These are phyloP conservation scores for Ptyas mucosa DNA, from an alignment of 2,113 vertebrate genomes.

Conservation along the genomic window DNA sequence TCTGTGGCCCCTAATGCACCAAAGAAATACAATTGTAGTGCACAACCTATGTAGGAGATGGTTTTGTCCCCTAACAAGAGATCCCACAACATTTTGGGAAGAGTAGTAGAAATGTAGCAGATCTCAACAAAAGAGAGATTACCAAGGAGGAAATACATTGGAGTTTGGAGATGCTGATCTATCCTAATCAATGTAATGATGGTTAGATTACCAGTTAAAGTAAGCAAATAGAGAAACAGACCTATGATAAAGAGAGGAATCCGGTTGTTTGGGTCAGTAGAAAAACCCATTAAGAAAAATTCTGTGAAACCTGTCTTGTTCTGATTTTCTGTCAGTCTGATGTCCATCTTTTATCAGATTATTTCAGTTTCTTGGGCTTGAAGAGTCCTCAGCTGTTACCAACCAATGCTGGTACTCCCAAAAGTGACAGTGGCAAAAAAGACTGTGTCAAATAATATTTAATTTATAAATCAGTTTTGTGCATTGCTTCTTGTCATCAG, in stretches of 20 bases:
- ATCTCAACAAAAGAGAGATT: conserved; percentile 42
- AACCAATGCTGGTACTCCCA: background rate
- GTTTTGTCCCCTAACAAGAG: conserved; percentile 19
- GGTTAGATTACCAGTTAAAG: conserved; percentile 29
- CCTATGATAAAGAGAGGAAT: conserved; percentile 18
- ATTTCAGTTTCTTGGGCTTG: background rate
- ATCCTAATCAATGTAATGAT: conserved; percentile 29
- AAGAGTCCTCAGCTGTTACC: background rate
- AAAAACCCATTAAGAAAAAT: conserved; percentile 31
- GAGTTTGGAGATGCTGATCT: conserved; percentile 20
- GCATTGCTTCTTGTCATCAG: background rate
- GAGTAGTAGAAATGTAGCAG: conserved; percentile 21
- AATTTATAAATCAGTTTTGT: background rate
- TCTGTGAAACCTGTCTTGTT: conserved; percentile 11
- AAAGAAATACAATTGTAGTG: conserved; percentile 32
- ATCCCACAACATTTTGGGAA: conserved; percentile 34
- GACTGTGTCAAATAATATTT: background rate
- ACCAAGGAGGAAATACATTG: conserved; percentile 45
- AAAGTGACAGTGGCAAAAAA: background rate
- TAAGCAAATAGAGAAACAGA: conserved; percentile 28
- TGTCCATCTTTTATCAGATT: background rate
- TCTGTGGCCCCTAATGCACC: background rate
- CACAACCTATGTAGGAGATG: conserved; percentile 37
- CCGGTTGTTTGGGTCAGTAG: conserved; percentile 1
- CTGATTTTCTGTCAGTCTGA: background rate